These are phyloP conservation scores for Myodes glareolus DNA, from an alignment of 2,113 vertebrate genomes.

Conservation along the genomic window DNA sequence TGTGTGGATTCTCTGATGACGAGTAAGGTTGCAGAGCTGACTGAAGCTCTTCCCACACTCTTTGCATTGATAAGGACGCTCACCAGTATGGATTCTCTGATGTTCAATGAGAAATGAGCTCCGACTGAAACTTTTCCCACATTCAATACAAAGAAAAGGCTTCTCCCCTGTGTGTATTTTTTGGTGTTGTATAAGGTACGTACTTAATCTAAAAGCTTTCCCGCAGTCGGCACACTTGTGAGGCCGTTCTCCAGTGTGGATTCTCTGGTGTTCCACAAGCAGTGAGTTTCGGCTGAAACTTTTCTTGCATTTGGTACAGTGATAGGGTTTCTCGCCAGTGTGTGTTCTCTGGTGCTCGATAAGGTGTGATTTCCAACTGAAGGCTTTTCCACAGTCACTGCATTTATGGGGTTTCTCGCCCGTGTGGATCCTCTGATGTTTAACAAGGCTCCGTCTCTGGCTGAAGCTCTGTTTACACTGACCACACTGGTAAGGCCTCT, in stretches of 20 bases:
- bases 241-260: conserved; percentile 81
- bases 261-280: conserved; percentile 82
- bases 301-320: conserved; percentile 82
- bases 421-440: conserved; percentile 81
- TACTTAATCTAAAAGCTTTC: conserved; percentile 81
- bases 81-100: conserved; percentile 81
- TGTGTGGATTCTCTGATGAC: conserved; percentile 81
- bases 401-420: conserved; percentile 82
- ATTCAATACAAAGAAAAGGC: conserved; percentile 81
- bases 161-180: conserved; percentile 82
- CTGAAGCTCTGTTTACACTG: conserved; percentile 81
- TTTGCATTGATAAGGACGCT: conserved; percentile 78
- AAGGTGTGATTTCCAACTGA: conserved; percentile 82
- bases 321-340: conserved; percentile 81
- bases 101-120: conserved; percentile 82
- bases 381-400: conserved; percentile 81
- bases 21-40: conserved; percentile 77
- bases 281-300: conserved; percentile 80
- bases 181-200: conserved; percentile 81
- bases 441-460: conserved; percentile 80
- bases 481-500: conserved; percentile 81
- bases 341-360: conserved; percentile 81
- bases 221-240: conserved; percentile 82
- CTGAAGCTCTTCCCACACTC: conserved; percentile 80
- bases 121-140: conserved; percentile 81